These are phyloP conservation scores for Melieria picta DNA, from an alignment of 2,888 invertebrate genomes.

Conservation along the genomic window DNA sequence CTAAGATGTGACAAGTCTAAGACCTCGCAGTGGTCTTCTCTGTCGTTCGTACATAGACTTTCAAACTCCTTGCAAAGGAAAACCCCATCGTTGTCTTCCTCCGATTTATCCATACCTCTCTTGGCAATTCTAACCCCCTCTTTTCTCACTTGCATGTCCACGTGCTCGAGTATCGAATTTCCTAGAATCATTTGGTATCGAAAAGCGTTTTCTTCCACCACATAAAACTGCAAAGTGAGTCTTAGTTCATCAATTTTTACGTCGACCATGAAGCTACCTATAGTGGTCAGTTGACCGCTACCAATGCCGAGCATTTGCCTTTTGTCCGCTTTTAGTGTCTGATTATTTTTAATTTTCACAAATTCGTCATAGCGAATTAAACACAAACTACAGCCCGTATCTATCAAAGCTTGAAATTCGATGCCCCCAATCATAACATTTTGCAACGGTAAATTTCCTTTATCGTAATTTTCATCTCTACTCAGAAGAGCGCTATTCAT, in stretches of 20 bases:
- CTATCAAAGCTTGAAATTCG: conserved; percentile 31
- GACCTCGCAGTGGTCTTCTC: no score
- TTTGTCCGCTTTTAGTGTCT: no score
- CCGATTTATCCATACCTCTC: not conserved
- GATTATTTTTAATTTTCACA: no score
- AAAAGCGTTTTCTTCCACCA: not conserved
- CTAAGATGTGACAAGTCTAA: no score
- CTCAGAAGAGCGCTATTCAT: not conserved
- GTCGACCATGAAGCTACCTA: not conserved
- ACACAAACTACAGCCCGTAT: conserved; percentile 37
- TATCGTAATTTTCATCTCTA: no score
- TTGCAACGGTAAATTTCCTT: not conserved
- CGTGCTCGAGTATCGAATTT: not conserved
- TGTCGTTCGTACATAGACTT: no score
- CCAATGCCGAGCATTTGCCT: not conserved
- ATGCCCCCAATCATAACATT: not conserved
- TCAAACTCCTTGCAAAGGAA: no score
- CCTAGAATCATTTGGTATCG: not conserved
- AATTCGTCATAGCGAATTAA: conserved; percentile 13
- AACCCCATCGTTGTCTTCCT: no score
- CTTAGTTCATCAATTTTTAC: conserved; percentile 4
- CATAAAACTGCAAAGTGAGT: conserved; percentile 16
- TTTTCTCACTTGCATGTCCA: not conserved
- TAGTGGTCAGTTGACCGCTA: not conserved
- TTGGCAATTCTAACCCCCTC: not conserved